A percentile compares a stretch with the other conserved stretches of the same genome.
Conservation (phyloP, 2,797 vertebrate species). For the Ctenosaura bakeri region DNA sequence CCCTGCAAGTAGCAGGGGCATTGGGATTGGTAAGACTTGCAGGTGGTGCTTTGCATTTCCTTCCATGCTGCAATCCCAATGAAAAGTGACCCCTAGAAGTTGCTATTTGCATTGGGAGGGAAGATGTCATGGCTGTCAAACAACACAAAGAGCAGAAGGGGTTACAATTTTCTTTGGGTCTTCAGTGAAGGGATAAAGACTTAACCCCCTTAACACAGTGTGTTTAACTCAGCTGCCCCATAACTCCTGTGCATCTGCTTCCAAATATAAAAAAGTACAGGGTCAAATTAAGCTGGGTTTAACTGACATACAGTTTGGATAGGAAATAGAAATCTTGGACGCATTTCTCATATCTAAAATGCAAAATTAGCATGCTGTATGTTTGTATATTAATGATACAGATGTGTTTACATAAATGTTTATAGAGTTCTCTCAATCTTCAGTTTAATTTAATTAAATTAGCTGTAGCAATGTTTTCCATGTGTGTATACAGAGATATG, state of each 20-base stretch:
- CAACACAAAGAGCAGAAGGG: not conserved
- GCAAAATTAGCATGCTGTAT: slow-evolving; percentile 54
- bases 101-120: not conserved
- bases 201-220: not conserved
- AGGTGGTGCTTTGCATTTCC: not conserved
- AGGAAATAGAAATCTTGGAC: not conserved
- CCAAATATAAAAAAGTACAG: not conserved
- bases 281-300: not conserved
- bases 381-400: slow-evolving; percentile 37
- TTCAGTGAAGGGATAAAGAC: not conserved
- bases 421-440: not conserved
- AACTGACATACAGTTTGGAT: not conserved
- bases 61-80: not conserved
- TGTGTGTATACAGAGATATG: accelerated
- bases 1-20: not conserved
- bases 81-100: not conserved
- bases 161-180: not conserved
- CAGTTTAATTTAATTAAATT: slow-evolving; percentile 56
- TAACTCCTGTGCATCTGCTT: not conserved
- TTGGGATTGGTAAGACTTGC: too few species aligned
- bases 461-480: slow-evolving; percentile 54
- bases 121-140: not conserved
- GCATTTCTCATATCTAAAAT: slow-evolving; percentile 14
- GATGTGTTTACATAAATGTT: slow-evolving; percentile 34
- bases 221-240: slow-evolving; percentile 5